Percentiles rank a stretch among this genome's conserved stretches.
These are phyloP conservation scores for Falcunculus frontatus DNA, from an alignment of 2,113 vertebrate genomes.

Conservation along the genomic window DNA sequence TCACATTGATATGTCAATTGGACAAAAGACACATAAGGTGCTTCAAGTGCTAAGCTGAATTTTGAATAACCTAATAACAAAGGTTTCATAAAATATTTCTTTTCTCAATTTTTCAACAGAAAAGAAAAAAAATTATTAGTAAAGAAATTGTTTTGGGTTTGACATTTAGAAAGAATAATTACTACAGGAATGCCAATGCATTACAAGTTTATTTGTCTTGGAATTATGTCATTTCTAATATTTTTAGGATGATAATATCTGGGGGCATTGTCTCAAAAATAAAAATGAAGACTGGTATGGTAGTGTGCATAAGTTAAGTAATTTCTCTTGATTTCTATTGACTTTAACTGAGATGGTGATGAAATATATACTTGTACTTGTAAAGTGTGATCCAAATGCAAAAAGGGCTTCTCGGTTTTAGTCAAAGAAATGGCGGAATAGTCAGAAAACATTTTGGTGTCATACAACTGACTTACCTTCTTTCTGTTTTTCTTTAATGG, in stretches of 20 bases:
- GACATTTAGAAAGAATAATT: not conserved
- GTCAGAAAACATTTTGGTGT: not conserved
- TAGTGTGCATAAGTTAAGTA: not conserved
- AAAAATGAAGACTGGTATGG: not conserved
- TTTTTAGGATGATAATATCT: not conserved
- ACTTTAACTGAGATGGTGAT: not conserved
- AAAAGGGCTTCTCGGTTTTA: not conserved
- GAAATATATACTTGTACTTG: not conserved
- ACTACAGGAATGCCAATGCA: not conserved
- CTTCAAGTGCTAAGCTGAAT: not conserved
- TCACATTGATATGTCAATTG: constrained; percentile 55
- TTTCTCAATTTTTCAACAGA: not conserved
- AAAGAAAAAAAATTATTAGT: not conserved
- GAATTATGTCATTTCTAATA: not conserved
- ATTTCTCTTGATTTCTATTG: not conserved
- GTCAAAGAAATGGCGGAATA: not conserved
- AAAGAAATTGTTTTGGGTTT: accelerated
- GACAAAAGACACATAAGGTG: constrained; percentile 31
- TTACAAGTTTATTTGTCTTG: not conserved
- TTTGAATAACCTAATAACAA: not conserved
- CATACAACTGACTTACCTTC: not conserved
- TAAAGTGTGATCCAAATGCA: not conserved
- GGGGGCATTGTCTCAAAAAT: not conserved
- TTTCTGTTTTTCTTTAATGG: not conserved
- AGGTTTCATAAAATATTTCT: not conserved